A percentile compares a stretch with the other conserved stretches of the same genome.
Conservation (phyloP, 2,797 vertebrate species). For the Bryconaethiops microstoma region DNA sequence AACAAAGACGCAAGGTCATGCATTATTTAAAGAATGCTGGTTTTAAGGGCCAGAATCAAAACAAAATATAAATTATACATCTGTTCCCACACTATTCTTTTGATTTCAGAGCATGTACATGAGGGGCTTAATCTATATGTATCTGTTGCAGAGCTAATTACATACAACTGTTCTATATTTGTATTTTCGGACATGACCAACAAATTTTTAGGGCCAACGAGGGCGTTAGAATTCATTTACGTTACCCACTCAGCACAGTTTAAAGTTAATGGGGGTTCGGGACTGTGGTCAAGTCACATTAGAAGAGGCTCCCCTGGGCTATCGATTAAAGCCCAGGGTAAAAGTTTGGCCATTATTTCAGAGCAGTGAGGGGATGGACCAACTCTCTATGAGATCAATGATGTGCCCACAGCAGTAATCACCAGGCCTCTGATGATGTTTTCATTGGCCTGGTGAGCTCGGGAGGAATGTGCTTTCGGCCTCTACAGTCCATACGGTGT, state of each 20-base stretch:
- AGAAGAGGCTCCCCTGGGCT: conserved; percentile 64
- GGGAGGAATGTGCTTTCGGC: conserved; percentile 54
- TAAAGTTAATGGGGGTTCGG: conserved; percentile 62
- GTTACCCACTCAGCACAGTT: conserved; percentile 58
- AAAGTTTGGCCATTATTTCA: conserved; percentile 78
- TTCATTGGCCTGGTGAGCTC: conserved; percentile 71
- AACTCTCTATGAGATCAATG: conserved; percentile 76
- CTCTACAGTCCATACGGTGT: conserved; percentile 37
- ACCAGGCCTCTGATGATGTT: conserved; percentile 75
- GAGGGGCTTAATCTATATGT: conserved; percentile 55
- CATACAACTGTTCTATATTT: conserved; percentile 54
- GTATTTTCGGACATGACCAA: conserved; percentile 12
- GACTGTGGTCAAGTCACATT: conserved; percentile 59
- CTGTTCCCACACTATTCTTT: conserved; percentile 45
- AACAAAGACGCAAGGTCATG: conserved; percentile 79
- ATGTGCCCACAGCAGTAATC: conserved; percentile 76
- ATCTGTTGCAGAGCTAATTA: conserved; percentile 70
- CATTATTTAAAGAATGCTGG: conserved; percentile 79
- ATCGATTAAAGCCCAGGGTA: conserved; percentile 77
- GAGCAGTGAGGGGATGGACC: conserved; percentile 73
- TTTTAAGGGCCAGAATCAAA: conserved; percentile 76
- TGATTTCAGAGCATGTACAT: conserved; percentile 59
- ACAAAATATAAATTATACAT: conserved; percentile 81
- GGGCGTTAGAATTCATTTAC: conserved; percentile 47
- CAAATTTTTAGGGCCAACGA: conserved; percentile 46